Base-by-base conservation (phyloP, 64 coral and sea anemone genomes). In the Orbicella faveolata region DNA sequence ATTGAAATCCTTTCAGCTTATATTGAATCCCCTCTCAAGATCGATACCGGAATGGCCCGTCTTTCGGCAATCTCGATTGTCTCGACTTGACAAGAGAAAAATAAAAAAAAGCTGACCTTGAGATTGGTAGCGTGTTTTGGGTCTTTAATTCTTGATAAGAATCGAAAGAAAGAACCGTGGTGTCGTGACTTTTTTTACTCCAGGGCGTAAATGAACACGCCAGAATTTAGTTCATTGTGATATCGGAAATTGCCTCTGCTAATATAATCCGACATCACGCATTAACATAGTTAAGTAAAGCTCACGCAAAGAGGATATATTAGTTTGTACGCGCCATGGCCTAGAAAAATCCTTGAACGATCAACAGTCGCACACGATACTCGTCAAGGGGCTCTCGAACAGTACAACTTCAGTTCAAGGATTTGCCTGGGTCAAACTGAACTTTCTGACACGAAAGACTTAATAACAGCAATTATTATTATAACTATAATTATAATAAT, bases 231-330 rank as follows among this genome's bases (percentile, higher is more conserved):
- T 69, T 69, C 19, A 6, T 77, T 2, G 75, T 23, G 37, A 77
- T 51, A 51, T 20, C 36, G 39, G 36, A 30, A 79, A 30, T 79
- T 37, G 33, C 53, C 52, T n/a, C 61, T n/a, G 78, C 25, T 61
- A 82, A 82, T 82, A 82, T 82, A 70, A 70, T 65, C n/a, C 23
- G 66, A 84, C 82, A 84, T 84, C 63, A 84, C 80, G 34, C 61
- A 41, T 44, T 65, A 66, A 66, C 20, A 12, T 23, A 26, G 36
- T 72, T 84, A 84, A 44, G 35, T 84, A 84, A 84, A 84, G 37
- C 82, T 72, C 63, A 84, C 65, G 82, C 82, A 84, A 36, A 51
- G 63, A 25, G 39, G 51, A 70, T 67, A 70, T 84, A 70, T 84
- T 39, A 84, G 65, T 72, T 52, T 37, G 3, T 25, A 66, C 19